phyloP scores from a whole-genome alignment of 2,888 invertebrate genomes.

The Limnephilus auricula region DNA sequence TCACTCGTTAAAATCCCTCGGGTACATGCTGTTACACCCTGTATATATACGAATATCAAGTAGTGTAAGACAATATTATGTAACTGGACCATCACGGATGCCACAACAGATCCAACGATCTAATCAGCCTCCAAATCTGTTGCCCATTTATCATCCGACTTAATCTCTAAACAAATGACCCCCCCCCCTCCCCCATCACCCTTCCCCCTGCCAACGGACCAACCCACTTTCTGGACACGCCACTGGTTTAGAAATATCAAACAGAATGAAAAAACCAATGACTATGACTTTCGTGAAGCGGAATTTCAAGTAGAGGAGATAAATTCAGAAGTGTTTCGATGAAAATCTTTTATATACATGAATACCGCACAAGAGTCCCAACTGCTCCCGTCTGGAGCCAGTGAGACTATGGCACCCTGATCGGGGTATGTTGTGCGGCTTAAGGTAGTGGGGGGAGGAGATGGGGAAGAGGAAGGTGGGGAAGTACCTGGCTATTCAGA shows the following conservation, averaged over 20 bases:
- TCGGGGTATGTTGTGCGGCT: too few species aligned
- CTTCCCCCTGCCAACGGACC: neutral
- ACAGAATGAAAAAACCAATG: neutral
- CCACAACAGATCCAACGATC: neutral
- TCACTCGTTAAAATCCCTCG: too few species aligned
- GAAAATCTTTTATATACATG: too few species aligned
- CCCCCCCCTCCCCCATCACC: neutral
- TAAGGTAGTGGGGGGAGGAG: too few species aligned
- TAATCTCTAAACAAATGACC: conserved; percentile 35
- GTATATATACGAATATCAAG: neutral
- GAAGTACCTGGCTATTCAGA: too few species aligned
- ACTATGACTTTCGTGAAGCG: neutral
- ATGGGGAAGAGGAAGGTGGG: too few species aligned
- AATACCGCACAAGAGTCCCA: too few species aligned
- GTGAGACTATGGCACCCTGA: too few species aligned
- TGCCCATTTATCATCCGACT: conserved; percentile 23
- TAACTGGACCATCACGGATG: neutral
- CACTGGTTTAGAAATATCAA: conserved; percentile 2
- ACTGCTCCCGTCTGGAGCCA: too few species aligned
- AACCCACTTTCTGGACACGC: neutral
- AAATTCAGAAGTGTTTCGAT: neutral
- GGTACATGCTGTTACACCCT: too few species aligned
- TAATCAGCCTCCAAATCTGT: conserved; percentile 19
- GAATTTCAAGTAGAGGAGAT: neutral
- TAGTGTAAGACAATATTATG: neutral